phyloP scores from a whole-genome alignment of 2,888 invertebrate genomes.

The Peribatodes rhomboidaria region DNA sequence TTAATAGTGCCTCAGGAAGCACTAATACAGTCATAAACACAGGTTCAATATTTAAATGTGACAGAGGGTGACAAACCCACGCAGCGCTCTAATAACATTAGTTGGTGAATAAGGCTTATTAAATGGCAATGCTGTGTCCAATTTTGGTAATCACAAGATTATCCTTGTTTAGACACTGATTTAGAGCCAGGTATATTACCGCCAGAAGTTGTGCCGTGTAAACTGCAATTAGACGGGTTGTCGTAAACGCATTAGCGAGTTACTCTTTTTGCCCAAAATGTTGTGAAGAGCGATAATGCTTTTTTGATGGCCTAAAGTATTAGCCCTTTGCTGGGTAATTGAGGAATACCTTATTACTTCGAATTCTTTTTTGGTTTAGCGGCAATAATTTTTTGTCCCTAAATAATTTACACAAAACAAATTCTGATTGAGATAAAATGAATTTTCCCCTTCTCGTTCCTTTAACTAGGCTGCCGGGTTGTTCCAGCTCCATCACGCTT shows the following conservation, averaged over 20 bases:
- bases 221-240: constrained; percentile 3
- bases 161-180: neutral
- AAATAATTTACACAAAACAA: neutral
- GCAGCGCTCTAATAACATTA: no score
- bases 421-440: neutral
- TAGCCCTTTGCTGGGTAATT: constrained; percentile 6
- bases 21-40: constrained; percentile 54
- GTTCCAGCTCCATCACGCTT: neutral
- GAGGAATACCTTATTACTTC: neutral
- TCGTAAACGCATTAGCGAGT: constrained; percentile 17
- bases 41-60: constrained; percentile 41
- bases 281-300: constrained; percentile 12
- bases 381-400: neutral
- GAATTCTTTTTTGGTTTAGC: neutral
- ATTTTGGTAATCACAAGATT: neutral
- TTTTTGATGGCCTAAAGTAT: constrained; percentile 20
- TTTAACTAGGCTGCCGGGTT: neutral
- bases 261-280: constrained; percentile 7
- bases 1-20: constrained; percentile 66
- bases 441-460: neutral
- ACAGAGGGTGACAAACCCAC: neutral
- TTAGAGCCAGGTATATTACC: neutral
- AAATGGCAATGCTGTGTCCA: neutral
- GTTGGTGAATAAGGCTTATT: neutral
- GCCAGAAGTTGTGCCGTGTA: neutral